These are phyloP conservation scores for Xenops minutus DNA, from an alignment of 2,797 vertebrate genomes.

Conservation along the genomic window DNA sequence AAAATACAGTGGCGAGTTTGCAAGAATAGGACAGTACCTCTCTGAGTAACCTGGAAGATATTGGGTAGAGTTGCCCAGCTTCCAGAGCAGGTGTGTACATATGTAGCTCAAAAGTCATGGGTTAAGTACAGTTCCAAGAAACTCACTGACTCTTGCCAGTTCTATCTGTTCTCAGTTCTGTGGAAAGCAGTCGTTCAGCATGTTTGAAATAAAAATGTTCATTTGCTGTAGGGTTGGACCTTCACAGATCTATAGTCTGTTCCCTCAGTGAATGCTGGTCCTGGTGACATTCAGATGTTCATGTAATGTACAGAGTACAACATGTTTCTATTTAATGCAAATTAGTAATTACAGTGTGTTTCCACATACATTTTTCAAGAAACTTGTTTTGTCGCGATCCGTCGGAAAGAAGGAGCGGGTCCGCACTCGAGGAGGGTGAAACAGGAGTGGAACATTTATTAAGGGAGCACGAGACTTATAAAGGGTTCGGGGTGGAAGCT, in stretches of 20 bases:
- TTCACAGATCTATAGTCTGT: background rate
- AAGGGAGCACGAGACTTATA: no score
- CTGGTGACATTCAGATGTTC: background rate
- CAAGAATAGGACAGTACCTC: background rate
- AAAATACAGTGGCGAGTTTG: background rate
- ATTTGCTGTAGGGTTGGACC: background rate
- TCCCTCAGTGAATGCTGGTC: background rate
- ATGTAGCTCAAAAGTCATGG: background rate
- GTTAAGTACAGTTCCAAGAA: background rate
- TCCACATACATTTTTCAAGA: background rate
- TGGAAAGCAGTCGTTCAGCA: background rate
- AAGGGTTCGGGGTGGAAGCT: no score
- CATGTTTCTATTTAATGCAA: background rate
- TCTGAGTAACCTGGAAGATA: background rate
- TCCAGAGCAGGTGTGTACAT: accelerated
- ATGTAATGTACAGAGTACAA: background rate
- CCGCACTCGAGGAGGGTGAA: no score
- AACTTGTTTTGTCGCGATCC: no score
- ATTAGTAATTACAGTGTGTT: background rate
- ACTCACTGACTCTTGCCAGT: background rate
- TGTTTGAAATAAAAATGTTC: background rate
- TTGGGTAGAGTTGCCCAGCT: accelerated
- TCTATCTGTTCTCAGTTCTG: background rate
- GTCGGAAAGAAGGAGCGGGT: no score
- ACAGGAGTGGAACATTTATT: no score